phyloP scores from a whole-genome alignment of 2,888 invertebrate genomes.

The Carpatolechia fugitivella region DNA sequence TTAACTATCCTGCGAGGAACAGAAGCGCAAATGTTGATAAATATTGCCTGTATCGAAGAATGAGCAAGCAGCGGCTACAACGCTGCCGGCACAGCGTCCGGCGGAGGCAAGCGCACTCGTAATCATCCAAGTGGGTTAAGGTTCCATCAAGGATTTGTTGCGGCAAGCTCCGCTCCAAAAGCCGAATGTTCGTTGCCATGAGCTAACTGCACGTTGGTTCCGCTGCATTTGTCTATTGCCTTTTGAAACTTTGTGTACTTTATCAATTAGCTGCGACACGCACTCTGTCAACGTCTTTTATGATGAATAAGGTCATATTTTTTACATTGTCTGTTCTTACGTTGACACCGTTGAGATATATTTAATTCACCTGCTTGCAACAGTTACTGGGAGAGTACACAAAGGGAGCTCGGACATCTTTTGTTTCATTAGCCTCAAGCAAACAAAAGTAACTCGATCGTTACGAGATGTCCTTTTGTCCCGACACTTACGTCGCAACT shows the following conservation, averaged over 20 bases:
- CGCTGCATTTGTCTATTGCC: constrained; percentile 69
- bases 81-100: constrained; percentile 43
- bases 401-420: constrained; percentile 55
- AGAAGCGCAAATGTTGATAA: not conserved
- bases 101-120: constrained; percentile 61
- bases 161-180: constrained; percentile 79
- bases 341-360: constrained; percentile 32
- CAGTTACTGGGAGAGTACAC: constrained; percentile 45
- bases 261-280: constrained; percentile 52
- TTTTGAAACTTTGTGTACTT: constrained; percentile 46
- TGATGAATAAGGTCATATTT: constrained; percentile 43
- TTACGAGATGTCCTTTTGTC: constrained; percentile 61
- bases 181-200: constrained; percentile 68
- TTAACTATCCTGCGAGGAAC: constrained; percentile 12
- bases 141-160: constrained; percentile 79
- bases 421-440: constrained; percentile 69
- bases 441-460: constrained; percentile 75
- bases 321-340: constrained; percentile 24
- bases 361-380: constrained; percentile 55
- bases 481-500: constrained; percentile 45
- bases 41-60: constrained; percentile 3
- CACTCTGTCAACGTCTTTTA: constrained; percentile 50
- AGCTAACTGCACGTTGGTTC: constrained; percentile 72
- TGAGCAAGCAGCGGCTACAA: constrained; percentile 43
- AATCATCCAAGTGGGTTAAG: constrained; percentile 79